Evolutionary conservation across 2,113 vertebrate genomes (phyloP), one percentile per base, ranked within the genome.

Genomic region (Bos indicus): DNA sequence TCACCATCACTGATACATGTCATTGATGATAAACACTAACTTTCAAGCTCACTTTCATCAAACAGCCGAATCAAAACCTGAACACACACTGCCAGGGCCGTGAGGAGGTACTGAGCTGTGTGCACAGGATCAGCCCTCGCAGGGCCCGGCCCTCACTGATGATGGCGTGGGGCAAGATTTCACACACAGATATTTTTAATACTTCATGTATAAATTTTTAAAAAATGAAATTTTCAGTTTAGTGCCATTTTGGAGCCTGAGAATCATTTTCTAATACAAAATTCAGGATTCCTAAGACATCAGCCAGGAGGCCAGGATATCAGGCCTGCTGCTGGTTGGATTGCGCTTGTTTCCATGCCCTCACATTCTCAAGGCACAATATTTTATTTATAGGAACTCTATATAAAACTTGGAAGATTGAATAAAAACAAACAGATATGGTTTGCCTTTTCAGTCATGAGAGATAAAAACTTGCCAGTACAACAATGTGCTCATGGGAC

Each of bases 361-460:
- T 98, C 43, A 64, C 78, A 81, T 86, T 92, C 96, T 98, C 94
- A 96, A 96, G 96, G n/a, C 95, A 95, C 88, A 74, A 91, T 74
- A 92, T 95, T 94, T 93, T 97, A 98, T 98, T 98, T 98, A 97
- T 96, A 96, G 96, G 96, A 98, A 77, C 90, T 54, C 96, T 98
- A 96, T 97, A 97, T 98, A 98, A 98, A 98, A 97, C 97, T 97
- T 84, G 94, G 91, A 94, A 97, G 98, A 97, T 83, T 64, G 94
- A 98, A 98, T 83, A 95, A 98, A 98, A 97, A 96, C 95, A 98
- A 98, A 97, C 97, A 97, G 95, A 95, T 91, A 71, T n/a, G 77
- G 57, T 95, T 94, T 94, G 54, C 26, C 57, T 95, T 92, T 46
- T 78, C 74, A 90, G 81, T 96, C 60, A 54, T 48, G 25, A 96